Percentiles rank a stretch among this genome's conserved stretches.
phyloP scores from a whole-genome alignment of 2,797 vertebrate species.

The Micrastur ruficollis region DNA sequence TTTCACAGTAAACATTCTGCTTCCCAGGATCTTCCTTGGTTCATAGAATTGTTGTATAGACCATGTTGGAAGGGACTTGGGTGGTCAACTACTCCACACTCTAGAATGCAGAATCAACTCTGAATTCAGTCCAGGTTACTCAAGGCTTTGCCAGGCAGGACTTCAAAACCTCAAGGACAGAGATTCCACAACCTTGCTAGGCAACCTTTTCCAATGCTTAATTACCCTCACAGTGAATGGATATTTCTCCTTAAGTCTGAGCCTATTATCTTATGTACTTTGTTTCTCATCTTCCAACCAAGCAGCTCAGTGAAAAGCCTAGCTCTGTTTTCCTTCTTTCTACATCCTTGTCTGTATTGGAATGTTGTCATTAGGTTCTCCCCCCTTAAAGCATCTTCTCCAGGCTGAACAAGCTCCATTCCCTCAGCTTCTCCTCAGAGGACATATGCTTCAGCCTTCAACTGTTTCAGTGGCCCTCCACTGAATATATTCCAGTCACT shows the following conservation, averaged over 20 bases:
- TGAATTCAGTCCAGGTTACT: neutral
- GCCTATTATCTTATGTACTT: neutral
- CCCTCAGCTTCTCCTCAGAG: neutral
- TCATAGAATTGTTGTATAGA: neutral
- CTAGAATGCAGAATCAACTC: neutral
- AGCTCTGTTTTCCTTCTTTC: neutral
- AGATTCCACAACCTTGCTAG: neutral
- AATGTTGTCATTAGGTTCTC: neutral
- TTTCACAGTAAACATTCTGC: neutral
- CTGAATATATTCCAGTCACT: neutral
- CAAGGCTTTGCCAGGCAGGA: neutral
- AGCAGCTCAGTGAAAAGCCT: neutral
- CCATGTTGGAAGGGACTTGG: neutral
- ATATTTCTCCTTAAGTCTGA: neutral
- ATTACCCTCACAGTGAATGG: neutral
- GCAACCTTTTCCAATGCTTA: neutral
- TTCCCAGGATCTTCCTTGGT: neutral
- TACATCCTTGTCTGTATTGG: neutral
- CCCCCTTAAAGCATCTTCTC: neutral
- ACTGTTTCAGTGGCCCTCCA: neutral
- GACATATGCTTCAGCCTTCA: accelerated
- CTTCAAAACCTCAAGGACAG: neutral
- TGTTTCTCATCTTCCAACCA: neutral
- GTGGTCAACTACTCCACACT: neutral
- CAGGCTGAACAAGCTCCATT: neutral